These are phyloP conservation scores for Patella depressa DNA, from an alignment of 2,888 invertebrate species.

Conservation along the genomic window DNA sequence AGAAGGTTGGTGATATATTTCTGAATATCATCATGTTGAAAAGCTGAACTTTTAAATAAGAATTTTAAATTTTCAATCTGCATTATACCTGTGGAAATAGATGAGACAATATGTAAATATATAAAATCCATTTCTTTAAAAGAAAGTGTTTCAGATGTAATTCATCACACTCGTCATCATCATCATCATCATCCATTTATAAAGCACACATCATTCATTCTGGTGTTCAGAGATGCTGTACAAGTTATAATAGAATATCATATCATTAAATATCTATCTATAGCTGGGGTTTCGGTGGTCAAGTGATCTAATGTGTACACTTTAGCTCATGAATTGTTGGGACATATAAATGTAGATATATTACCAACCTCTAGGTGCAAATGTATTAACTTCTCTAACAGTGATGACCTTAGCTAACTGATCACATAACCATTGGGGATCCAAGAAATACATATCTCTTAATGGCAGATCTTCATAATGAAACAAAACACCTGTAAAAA, in stretches of 20 bases:
- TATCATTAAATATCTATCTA: no score
- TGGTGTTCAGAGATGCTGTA: no score
- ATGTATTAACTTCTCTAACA: slow-evolving; percentile 96
- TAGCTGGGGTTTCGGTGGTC: no score
- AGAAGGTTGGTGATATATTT: slow-evolving; percentile 91
- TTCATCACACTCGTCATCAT: no score
- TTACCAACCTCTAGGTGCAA: slow-evolving; percentile 83
- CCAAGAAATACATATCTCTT: slow-evolving; percentile 91
- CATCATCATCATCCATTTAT: no score
- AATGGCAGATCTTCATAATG: slow-evolving; percentile 69
- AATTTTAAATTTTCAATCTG: slow-evolving; percentile 91
- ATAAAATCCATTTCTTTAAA: background rate
- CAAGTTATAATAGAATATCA: no score
- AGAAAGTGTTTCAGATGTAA: no score
- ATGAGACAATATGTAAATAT: background rate
- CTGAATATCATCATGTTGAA: slow-evolving; percentile 75
- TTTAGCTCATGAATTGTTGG: no score
- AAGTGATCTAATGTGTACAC: no score
- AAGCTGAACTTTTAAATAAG: slow-evolving; percentile 88
- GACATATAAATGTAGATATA: background rate
- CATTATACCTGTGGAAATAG: slow-evolving; percentile 81
- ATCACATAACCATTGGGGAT: slow-evolving; percentile 99
- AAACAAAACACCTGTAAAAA: slow-evolving; percentile 82
- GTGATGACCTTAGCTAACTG: slow-evolving; percentile 97
- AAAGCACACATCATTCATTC: no score